Percentiles rank a stretch among this genome's conserved stretches.
Conservation (phyloP, 2,888 invertebrate genomes). For the Pseudoips prasinana region DNA sequence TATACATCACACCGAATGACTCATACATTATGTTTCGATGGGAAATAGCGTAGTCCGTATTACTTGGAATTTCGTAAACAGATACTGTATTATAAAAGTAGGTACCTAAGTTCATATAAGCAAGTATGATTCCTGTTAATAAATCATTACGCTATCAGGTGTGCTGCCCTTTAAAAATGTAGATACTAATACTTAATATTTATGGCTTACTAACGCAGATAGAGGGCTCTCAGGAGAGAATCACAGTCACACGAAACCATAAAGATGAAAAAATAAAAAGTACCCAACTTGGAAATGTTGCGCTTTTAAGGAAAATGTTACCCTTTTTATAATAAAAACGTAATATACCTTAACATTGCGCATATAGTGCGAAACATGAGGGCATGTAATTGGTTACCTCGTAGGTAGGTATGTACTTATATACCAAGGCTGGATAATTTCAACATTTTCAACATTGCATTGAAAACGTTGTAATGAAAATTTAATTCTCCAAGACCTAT, state of each 20-base stretch:
- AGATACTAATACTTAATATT: too few relatives aligned
- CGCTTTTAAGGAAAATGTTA: constrained; percentile 11
- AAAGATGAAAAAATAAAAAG: constrained; percentile 24
- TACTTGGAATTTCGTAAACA: too few relatives aligned
- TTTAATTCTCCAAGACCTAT: constrained; percentile 52
- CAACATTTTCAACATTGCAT: constrained; percentile 59
- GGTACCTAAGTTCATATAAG: too few relatives aligned
- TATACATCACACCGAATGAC: constrained; percentile 50
- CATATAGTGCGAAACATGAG: background rate
- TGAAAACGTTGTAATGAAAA: constrained; percentile 52
- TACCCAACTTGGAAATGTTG: constrained; percentile 14
- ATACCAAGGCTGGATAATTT: too few relatives aligned
- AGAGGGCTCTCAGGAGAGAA: constrained; percentile 14
- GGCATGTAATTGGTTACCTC: constrained; percentile 45
- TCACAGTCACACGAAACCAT: constrained; percentile 7
- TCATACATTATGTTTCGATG: constrained; percentile 50
- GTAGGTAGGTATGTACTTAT: constrained; percentile 35
- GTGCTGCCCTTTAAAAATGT: too few relatives aligned
- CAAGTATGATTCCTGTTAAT: too few relatives aligned
- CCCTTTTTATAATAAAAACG: constrained; percentile 7
- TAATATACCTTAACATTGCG: too few relatives aligned
- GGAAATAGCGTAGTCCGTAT: too few relatives aligned
- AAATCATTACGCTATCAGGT: too few relatives aligned
- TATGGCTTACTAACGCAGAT: too few relatives aligned
- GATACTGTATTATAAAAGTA: too few relatives aligned